A percentile compares a stretch with the other conserved stretches of the same genome.
These are phyloP conservation scores for Sternotherus odoratus DNA, from an alignment of 2,797 vertebrate genomes.

Conservation along the genomic window DNA sequence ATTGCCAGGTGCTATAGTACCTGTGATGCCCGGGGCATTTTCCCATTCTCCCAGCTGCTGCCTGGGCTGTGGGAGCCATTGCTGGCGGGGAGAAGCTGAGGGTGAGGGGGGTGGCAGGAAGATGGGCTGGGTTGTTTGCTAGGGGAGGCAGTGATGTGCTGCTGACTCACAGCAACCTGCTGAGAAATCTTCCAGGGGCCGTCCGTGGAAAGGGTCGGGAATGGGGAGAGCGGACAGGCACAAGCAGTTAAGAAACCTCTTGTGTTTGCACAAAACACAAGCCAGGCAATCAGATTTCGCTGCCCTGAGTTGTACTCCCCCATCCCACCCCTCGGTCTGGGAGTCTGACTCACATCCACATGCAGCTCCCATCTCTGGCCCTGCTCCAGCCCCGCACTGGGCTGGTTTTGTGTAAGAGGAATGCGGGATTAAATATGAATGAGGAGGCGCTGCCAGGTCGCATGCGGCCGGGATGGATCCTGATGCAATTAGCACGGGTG, in stretches of 20 bases:
- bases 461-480: conserved; percentile 56
- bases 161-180: neutral
- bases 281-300: neutral
- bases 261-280: neutral
- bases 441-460: conserved; percentile 20
- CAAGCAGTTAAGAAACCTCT: neutral
- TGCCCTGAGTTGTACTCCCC: neutral
- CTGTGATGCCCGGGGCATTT: too few species aligned
- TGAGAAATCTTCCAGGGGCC: neutral
- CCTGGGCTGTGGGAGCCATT: neutral
- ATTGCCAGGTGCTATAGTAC: too few species aligned
- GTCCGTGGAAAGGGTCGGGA: neutral
- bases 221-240: neutral
- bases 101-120: too few species aligned
- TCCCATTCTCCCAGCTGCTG: too few species aligned
- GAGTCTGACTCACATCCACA: neutral
- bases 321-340: fast-evolving
- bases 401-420: conserved; percentile 35
- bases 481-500: conserved; percentile 72
- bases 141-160: too few species aligned
- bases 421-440: conserved; percentile 72
- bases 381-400: neutral
- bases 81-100: neutral
- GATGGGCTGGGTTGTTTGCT: neutral
- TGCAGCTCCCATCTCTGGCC: fast-evolving